Base-by-base conservation (phyloP, 2,888 invertebrate species). In the Drosophila macrospina region DNA sequence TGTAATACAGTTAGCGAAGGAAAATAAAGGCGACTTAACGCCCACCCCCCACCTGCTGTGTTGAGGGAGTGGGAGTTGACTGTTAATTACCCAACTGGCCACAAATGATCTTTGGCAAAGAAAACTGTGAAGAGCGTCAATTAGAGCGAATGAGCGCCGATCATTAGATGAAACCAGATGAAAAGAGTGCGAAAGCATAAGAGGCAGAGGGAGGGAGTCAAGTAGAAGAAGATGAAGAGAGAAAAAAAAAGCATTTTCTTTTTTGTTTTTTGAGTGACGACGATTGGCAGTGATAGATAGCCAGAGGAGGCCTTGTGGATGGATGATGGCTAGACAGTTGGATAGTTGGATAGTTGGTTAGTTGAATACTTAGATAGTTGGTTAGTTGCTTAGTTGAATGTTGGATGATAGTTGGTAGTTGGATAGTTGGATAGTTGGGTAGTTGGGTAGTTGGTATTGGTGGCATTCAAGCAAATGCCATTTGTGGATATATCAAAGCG, bases 271-370 rank as follows among this genome's bases (percentile, higher is more conserved):
- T 74, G 65, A 69, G 74, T 55, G 70, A 69, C 54, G 57, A 57
- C 69, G 80, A 87, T 86, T 83, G 83, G 82, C 83, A 88, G 64
- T 86, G 88, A 83, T 85, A 77, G 83, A 83, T 86, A 88, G 82
- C 62, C 54, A 63, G 36, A 51, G 52, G 20, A 63, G 56, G 45
- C 36, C 47, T 8, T n/a, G n/a, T 41, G 69, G 51, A 30, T 8
- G 64, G 48, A 64, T 69, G 70, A 63, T 64, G 54, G 52, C 41
- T 65, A 48, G 56, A 51, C 50, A 44, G 45, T 32, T 56, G 50
- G 50, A 48, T 42, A 44, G 45, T 32, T 56, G 50, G 50, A 48
- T 42, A 24, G 32, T 30, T 63, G 55, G 32, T 42, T 48, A 24
- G 51, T 24, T 67, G 56, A 44, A 44, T 48, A 56, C 42, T 37